A percentile compares a stretch with the other conserved stretches of the same genome.
These are phyloP conservation scores for Cheilinus undulatus DNA, from an alignment of 2,113 vertebrate species.

Conservation along the genomic window DNA sequence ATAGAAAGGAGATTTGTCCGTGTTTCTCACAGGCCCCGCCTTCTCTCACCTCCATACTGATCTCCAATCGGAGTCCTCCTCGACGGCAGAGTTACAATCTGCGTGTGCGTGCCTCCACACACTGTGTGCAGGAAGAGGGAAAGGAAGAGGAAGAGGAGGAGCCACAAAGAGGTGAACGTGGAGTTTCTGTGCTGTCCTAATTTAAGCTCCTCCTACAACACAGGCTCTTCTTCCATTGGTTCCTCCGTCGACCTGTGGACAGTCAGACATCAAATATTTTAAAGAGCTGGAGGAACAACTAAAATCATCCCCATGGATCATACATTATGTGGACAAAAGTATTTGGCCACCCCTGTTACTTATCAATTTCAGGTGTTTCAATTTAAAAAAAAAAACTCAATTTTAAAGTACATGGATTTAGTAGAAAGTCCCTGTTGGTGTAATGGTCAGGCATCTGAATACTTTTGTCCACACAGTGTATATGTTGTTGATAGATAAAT, in stretches of 20 bases:
- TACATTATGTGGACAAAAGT: no score
- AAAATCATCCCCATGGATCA: no score
- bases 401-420: no score
- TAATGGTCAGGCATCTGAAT: no score
- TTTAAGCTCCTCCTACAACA: constrained; percentile 73
- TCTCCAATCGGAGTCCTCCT: constrained; percentile 46
- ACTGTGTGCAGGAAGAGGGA: constrained; percentile 45
- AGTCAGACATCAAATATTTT: neutral
- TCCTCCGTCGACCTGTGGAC: constrained; percentile 72
- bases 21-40: constrained; percentile 20
- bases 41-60: constrained; percentile 18
- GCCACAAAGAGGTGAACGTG: constrained; percentile 67
- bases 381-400: no score
- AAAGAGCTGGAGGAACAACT: no score
- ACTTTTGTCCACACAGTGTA: no score
- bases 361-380: no score
- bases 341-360: no score
- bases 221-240: constrained; percentile 79
- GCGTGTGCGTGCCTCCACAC: constrained; percentile 35
- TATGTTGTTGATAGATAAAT: no score
- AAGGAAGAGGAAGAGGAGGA: constrained; percentile 60
- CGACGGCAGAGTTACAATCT: constrained; percentile 17
- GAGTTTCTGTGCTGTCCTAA: constrained; percentile 50
- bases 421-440: no score
- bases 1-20: constrained; percentile 17